phyloP scores from a whole-genome alignment of 2,888 invertebrate genomes.

The Diplazon laetatorius region DNA sequence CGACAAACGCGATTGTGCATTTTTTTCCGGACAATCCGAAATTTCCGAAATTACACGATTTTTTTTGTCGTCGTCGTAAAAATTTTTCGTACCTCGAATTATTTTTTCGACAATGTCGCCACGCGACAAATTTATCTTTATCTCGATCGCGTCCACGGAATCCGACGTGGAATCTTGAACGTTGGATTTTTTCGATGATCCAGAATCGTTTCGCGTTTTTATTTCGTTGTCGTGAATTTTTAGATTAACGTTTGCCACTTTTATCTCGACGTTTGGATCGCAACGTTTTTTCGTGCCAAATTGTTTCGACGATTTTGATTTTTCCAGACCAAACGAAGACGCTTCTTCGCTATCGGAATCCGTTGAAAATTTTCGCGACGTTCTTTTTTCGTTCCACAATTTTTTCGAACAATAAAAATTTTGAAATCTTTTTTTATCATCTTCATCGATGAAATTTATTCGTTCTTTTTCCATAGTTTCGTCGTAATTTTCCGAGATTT shows the following conservation, averaged over 20 bases:
- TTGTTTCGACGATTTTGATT: conserved; percentile 57
- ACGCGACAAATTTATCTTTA: conserved; percentile 80
- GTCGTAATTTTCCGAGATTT: too few relatives aligned
- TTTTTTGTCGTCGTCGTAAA: conserved; percentile 42
- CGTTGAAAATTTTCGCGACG: neutral
- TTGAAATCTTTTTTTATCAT: neutral
- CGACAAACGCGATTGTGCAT: conserved; percentile 5
- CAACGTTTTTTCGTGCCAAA: conserved; percentile 61
- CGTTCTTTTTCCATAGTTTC: too few relatives aligned
- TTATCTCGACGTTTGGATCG: conserved; percentile 75
- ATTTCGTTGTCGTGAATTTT: conserved; percentile 72
- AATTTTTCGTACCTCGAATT: too few relatives aligned
- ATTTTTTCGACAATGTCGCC: conserved; percentile 71
- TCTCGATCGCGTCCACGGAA: conserved; percentile 75
- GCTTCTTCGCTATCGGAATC: conserved; percentile 26
- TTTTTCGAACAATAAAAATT: too few relatives aligned
- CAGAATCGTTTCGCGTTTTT: conserved; percentile 31
- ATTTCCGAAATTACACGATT: neutral
- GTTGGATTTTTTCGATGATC: too few relatives aligned
- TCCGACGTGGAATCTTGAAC: conserved; percentile 62
- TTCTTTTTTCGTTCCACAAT: conserved; percentile 5
- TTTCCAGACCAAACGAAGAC: too few relatives aligned
- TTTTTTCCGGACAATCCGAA: neutral
- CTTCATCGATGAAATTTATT: conserved; percentile 9
- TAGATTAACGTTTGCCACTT: conserved; percentile 76